A percentile compares a stretch with the other conserved stretches of the same genome.
phyloP scores from a whole-genome alignment of 2,888 invertebrate species.

The Andrena dorsata region DNA sequence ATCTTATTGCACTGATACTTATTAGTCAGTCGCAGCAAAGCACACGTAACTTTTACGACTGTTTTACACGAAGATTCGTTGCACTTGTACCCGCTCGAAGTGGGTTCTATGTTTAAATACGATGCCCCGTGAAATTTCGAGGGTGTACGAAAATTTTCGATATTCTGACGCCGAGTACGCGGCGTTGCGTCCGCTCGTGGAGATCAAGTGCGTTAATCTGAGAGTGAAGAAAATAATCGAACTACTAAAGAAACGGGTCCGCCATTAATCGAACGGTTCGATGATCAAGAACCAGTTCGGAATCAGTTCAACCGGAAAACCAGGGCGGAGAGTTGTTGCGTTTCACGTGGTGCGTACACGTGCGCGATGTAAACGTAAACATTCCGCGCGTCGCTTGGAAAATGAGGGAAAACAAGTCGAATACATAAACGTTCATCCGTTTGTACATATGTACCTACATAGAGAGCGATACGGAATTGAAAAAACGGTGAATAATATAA shows the following conservation, averaged over 20 bases:
- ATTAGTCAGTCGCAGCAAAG: too few relatives aligned
- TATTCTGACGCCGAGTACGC: neutral
- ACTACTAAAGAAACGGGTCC: constrained; percentile 70
- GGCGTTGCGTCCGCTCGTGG: constrained; percentile 55
- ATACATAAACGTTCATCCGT: too few relatives aligned
- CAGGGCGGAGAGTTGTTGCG: constrained; percentile 57
- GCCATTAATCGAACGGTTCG: constrained; percentile 81
- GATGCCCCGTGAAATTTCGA: neutral
- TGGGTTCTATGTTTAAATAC: too few relatives aligned
- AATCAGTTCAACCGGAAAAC: constrained; percentile 82
- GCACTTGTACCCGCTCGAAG: neutral
- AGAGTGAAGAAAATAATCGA: constrained; percentile 59
- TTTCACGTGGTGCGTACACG: constrained; percentile 61
- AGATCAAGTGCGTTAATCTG: constrained; percentile 71
- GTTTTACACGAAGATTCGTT: neutral
- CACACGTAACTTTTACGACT: too few relatives aligned
- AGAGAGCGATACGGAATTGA: neutral
- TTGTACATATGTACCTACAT: too few relatives aligned
- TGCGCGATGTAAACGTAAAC: constrained; percentile 62
- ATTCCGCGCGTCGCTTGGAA: constrained; percentile 12
- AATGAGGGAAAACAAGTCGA: neutral
- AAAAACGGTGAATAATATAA: too few relatives aligned
- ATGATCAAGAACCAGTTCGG: constrained; percentile 82
- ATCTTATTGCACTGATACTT: too few relatives aligned
- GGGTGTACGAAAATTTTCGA: neutral